A percentile compares a stretch with the other conserved stretches of the same genome.
Evolutionary conservation across 2,797 vertebrate species (phyloP).

Genomic region (Poecilia velifera): DNA sequence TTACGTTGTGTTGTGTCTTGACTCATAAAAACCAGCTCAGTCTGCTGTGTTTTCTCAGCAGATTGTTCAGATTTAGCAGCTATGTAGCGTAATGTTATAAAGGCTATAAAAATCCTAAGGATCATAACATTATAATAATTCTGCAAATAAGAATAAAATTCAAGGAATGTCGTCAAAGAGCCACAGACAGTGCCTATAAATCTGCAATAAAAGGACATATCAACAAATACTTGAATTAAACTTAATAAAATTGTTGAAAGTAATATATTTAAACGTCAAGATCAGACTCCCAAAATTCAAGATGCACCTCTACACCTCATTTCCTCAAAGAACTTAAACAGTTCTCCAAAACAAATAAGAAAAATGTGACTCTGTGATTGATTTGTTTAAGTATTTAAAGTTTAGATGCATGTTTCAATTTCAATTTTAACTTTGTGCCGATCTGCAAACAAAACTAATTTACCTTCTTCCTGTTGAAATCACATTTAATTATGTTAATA

Average conservation of each 20-base stretch:
- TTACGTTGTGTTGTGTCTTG: not conserved
- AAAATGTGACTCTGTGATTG: not conserved
- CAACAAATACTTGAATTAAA: not conserved
- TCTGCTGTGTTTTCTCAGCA: not conserved
- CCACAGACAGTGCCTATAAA: not conserved
- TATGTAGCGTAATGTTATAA: not conserved
- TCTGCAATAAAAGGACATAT: not conserved
- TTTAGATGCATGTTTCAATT: not conserved
- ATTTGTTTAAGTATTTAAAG: not conserved
- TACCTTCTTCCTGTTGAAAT: not conserved
- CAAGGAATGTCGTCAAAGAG: not conserved
- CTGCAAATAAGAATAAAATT: not conserved
- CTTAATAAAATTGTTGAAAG: not conserved
- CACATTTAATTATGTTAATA: not conserved
- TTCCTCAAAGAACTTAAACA: not conserved
- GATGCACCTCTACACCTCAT: not conserved
- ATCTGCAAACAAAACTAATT: not conserved
- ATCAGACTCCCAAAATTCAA: not conserved
- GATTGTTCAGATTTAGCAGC: not conserved
- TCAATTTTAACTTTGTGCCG: not conserved
- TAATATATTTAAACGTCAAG: not conserved
- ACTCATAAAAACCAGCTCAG: not conserved
- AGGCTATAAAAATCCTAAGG: not conserved
- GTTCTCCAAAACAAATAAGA: not conserved
- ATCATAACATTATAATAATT: not conserved